Evolutionary conservation across 2,888 invertebrate genomes (phyloP), one percentile per base, ranked within the genome.

Genomic region (Eurytoma californica): DNA sequence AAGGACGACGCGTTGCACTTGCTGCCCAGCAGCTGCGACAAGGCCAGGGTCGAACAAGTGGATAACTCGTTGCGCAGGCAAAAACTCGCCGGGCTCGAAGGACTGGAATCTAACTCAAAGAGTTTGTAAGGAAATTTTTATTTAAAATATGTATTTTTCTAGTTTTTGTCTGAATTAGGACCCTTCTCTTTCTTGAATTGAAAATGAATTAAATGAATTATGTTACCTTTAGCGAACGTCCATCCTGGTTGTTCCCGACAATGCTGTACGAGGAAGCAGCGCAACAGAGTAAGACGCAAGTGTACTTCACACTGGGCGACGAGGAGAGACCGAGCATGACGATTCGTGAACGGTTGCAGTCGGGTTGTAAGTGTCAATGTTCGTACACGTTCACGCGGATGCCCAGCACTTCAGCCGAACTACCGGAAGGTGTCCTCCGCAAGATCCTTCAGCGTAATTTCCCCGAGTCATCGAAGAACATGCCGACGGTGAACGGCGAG

Each of bases 381-480:
- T 82, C 85, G 5, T 85, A 84, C 60, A 86, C 86, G 70, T 89
- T 89, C 76, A 85, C 86, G 3, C 84, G 86, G 51, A 85, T 88
- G 3, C 89, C 89, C 3, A 89, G 89, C 63, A 89, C 89, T 3
- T 89, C 89, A 0, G 88, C 89, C 0, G 87, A 89, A 75, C 80
- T 89, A 18, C 88, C 89, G 3, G 89, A 88, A 63, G 88, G 85
- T 12, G 87, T 89, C 0, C 53, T 89, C 61, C 82, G 89, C 9
- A 89, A 89, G 77, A 89, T 89, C n/a, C 86, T 89, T 49, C 89
- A 89, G 72, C 84, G 89, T 70, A 89, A 89, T 68, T 89, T 89
- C 53, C 89, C 89, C 0, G 89, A 89, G 70, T 89, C 89, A 0
- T 89, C 89, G 7, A 89, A 89, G 57, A 88, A 86, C 74, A 88